These are phyloP conservation scores for Anguilla megastoma DNA, from an alignment of 2,797 vertebrate genomes.

Conservation along the genomic window DNA sequence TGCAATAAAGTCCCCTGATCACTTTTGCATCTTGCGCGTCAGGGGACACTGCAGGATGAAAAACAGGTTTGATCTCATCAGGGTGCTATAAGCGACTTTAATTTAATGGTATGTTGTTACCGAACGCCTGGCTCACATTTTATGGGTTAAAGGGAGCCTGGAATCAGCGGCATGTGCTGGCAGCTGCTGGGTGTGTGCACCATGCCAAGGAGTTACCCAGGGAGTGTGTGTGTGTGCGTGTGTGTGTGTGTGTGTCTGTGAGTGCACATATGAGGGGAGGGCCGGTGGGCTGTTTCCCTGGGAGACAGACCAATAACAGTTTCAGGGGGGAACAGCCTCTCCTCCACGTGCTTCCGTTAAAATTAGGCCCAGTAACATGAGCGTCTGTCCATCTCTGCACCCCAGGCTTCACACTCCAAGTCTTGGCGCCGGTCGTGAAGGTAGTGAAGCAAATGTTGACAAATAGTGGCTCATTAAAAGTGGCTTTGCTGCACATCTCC, in stretches of 20 bases:
- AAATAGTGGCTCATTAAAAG: not conserved
- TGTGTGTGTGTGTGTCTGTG: not conserved
- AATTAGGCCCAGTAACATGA: not conserved
- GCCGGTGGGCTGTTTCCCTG: not conserved
- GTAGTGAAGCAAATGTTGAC: not conserved
- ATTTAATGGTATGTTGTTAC: not conserved
- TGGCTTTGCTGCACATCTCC: not conserved
- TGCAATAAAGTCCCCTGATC: not conserved
- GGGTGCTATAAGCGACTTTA: not conserved
- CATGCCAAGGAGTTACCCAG: not conserved
- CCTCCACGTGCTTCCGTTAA: not conserved
- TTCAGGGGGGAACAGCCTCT: not conserved
- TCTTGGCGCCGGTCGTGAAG: not conserved
- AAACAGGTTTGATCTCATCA: not conserved
- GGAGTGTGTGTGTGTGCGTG: not conserved
- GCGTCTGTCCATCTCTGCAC: not conserved
- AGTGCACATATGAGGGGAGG: not conserved
- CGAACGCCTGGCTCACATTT: not conserved
- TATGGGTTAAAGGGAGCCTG: not conserved
- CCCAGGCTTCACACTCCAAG: not conserved
- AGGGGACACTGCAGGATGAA: not conserved
- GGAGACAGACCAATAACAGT: slow-evolving; percentile 1
- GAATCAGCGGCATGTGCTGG: slow-evolving; percentile 11
- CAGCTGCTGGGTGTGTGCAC: not conserved
- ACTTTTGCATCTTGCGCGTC: not conserved